Conservation (phyloP, 92 coral and sea anemone species). For the Virgularia gustaviana region DNA sequence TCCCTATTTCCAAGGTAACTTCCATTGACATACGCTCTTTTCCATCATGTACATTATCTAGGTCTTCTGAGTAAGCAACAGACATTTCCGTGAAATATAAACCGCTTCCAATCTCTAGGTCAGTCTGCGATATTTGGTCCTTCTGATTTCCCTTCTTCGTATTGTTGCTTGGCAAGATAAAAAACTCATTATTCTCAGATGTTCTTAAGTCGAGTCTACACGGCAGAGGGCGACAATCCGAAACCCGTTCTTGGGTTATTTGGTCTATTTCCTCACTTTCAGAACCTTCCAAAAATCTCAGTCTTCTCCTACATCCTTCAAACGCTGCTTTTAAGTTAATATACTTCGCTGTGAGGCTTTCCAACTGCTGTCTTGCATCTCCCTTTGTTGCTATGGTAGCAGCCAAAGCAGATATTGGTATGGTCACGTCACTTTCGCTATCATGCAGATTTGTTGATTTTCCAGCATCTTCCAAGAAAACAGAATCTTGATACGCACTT, state of each 20-base stretch:
- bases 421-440: too few relatives aligned
- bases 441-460: background rate
- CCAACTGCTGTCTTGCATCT: constrained; percentile 12
- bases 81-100: constrained; percentile 20
- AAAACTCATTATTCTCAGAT: background rate
- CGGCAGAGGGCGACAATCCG: too few relatives aligned
- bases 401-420: too few relatives aligned
- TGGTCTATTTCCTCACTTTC: background rate
- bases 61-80: background rate
- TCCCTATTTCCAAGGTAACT: constrained; percentile 6
- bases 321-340: constrained; percentile 27
- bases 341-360: constrained; percentile 14
- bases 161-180: background rate
- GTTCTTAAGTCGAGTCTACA: background rate
- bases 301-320: constrained; percentile 19
- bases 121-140: background rate
- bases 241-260: background rate
- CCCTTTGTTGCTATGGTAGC: background rate
- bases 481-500: background rate
- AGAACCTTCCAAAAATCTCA: constrained; percentile 2
- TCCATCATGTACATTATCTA: background rate
- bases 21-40: constrained; percentile 16
- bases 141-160: background rate
- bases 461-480: background rate
- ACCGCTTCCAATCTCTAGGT: background rate